Evolutionary conservation across 2,113 vertebrate genomes (phyloP).

Genomic region (Bostrychus sinensis): DNA sequence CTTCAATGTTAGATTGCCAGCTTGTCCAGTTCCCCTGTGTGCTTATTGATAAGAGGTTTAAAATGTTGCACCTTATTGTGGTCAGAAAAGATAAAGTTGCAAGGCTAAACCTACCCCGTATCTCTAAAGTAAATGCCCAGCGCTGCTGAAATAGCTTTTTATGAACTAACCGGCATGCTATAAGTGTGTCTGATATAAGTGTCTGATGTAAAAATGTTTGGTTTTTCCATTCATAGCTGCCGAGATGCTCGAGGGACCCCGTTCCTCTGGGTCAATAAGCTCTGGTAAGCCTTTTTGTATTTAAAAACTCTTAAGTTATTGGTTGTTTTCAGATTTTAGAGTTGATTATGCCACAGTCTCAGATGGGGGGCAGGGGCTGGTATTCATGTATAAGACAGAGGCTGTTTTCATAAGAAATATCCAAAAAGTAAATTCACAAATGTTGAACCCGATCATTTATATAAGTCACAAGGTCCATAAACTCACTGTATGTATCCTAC

Average conservation of each 20-base stretch:
- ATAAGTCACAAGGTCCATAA: too few species aligned
- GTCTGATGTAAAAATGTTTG: neutral
- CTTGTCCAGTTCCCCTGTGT: constrained; percentile 43
- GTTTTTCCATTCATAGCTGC: constrained; percentile 60
- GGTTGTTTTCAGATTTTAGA: too few species aligned
- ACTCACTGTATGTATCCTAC: too few species aligned
- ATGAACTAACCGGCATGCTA: too few species aligned
- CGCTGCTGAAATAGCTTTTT: neutral
- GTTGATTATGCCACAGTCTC: too few species aligned
- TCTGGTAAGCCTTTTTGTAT: constrained; percentile 71
- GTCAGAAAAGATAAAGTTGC: constrained; percentile 33
- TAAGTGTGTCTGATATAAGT: too few species aligned
- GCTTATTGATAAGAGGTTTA: constrained; percentile 55
- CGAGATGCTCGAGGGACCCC: constrained; percentile 74
- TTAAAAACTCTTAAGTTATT: neutral
- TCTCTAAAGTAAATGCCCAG: neutral
- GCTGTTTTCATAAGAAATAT: too few species aligned
- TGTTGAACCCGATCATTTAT: too few species aligned
- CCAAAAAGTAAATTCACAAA: too few species aligned
- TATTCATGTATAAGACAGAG: too few species aligned
- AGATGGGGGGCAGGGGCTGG: too few species aligned
- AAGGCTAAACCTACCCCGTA: neutral
- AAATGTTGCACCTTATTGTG: constrained; percentile 31
- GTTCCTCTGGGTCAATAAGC: constrained; percentile 72
- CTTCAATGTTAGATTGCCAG: constrained; percentile 53